Evolutionary conservation across 2,888 invertebrate species (phyloP).

Genomic region (Idaea biselata): DNA sequence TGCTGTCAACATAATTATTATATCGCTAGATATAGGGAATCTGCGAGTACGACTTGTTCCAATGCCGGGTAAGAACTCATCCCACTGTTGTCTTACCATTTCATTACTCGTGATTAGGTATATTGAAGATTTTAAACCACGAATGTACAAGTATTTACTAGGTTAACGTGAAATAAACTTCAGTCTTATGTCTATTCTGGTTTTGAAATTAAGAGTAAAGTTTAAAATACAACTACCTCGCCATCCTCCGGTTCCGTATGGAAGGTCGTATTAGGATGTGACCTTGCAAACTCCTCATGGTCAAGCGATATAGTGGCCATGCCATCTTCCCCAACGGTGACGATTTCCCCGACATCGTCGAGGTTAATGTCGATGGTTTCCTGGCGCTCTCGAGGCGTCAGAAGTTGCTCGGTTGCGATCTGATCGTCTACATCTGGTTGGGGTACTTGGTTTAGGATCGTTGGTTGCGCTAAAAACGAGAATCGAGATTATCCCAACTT

Average conservation of each 20-base stretch:
- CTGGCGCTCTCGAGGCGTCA: constrained; percentile 38
- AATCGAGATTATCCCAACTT: background rate
- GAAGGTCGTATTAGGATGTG: constrained; percentile 76
- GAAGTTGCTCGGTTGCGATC: constrained; percentile 65
- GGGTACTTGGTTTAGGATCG: constrained; percentile 48
- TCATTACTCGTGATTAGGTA: too few species aligned
- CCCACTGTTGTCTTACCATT: too few species aligned
- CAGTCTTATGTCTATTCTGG: too few species aligned
- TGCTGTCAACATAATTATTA: too few species aligned
- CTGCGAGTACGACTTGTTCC: too few species aligned
- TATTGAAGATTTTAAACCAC: too few species aligned
- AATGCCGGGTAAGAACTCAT: too few species aligned
- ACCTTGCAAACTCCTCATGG: constrained; percentile 73
- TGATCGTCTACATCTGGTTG: constrained; percentile 71
- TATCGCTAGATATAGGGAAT: too few species aligned
- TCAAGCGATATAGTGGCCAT: constrained; percentile 62
- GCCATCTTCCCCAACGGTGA: constrained; percentile 67
- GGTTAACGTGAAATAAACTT: too few species aligned
- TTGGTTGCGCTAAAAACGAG: constrained; percentile 53
- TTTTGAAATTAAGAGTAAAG: background rate
- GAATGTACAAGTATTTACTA: too few species aligned
- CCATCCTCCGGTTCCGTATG: constrained; percentile 71
- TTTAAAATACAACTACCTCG: constrained; percentile 42
- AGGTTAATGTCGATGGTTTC: constrained; percentile 52
- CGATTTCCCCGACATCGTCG: constrained; percentile 64